These are phyloP conservation scores for Mimachlamys varia DNA, from an alignment of 2,888 invertebrate genomes.

Conservation along the genomic window DNA sequence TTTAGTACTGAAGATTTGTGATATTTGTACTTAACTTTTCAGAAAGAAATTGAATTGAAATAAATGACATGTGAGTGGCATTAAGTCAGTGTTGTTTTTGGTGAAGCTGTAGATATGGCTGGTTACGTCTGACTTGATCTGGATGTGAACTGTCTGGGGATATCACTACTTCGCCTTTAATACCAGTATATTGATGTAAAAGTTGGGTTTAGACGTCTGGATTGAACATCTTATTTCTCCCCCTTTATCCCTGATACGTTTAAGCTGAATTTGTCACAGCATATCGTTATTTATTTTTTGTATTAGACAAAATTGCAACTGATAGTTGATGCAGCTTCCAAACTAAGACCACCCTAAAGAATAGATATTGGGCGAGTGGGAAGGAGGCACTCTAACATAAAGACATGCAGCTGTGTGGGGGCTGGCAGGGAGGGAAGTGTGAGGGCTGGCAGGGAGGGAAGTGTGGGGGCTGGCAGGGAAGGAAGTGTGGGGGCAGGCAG, in stretches of 20 bases:
- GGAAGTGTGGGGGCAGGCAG: neutral
- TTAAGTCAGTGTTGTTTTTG: neutral
- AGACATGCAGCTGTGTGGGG: neutral
- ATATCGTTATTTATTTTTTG: neutral
- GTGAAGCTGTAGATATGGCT: neutral
- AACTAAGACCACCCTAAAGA: neutral
- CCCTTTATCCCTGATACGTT: neutral
- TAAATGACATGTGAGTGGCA: neutral
- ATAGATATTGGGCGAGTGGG: neutral
- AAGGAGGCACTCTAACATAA: neutral
- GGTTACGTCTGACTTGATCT: neutral
- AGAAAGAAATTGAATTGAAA: neutral
- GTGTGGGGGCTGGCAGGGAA: neutral
- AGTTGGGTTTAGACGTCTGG: neutral
- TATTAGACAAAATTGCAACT: neutral
- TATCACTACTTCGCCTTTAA: neutral
- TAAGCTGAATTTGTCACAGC: neutral
- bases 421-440: neutral
- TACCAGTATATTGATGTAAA: neutral
- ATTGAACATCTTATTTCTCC: neutral
- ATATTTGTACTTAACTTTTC: too few relatives aligned
- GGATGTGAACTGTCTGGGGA: neutral
- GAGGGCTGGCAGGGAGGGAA: neutral
- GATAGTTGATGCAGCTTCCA: neutral
- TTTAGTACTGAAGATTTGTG: too few relatives aligned